A percentile compares a stretch with the other conserved stretches of the same genome.
These are phyloP conservation scores for Alouatta palliata DNA, from an alignment of 2,113 vertebrate genomes.

Conservation along the genomic window DNA sequence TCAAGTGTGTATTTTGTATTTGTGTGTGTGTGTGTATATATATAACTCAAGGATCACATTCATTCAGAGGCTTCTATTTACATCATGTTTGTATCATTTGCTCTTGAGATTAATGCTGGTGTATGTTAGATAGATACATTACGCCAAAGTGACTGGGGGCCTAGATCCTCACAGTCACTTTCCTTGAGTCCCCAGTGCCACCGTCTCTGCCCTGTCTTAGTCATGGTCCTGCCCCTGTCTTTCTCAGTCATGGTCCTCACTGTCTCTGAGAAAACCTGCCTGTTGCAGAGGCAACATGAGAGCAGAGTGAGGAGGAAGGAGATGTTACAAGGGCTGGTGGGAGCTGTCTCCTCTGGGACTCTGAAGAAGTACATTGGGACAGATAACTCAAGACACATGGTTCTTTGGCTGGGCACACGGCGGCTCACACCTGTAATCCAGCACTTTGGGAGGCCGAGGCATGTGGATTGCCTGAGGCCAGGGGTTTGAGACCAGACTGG, in stretches of 20 bases:
- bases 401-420: too few species aligned
- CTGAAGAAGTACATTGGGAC: neutral
- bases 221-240: neutral
- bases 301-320: neutral
- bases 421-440: too few species aligned
- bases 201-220: neutral
- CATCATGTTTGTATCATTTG: neutral
- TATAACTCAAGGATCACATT: neutral
- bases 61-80: neutral
- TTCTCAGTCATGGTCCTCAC: neutral
- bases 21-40: too few species aligned
- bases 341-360: neutral
- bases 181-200: neutral
- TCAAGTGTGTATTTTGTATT: neutral
- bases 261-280: neutral
- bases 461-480: too few species aligned
- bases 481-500: too few species aligned
- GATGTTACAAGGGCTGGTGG: neutral
- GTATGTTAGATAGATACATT: neutral
- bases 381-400: neutral
- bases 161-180: neutral
- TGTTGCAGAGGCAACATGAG: neutral
- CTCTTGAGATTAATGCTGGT: neutral
- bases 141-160: neutral
- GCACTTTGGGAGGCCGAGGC: too few species aligned